Percentiles rank a stretch among this genome's conserved stretches.
Evolutionary conservation across 2,888 invertebrate genomes (phyloP).

Genomic region (Ornithoptera alexandrae): DNA sequence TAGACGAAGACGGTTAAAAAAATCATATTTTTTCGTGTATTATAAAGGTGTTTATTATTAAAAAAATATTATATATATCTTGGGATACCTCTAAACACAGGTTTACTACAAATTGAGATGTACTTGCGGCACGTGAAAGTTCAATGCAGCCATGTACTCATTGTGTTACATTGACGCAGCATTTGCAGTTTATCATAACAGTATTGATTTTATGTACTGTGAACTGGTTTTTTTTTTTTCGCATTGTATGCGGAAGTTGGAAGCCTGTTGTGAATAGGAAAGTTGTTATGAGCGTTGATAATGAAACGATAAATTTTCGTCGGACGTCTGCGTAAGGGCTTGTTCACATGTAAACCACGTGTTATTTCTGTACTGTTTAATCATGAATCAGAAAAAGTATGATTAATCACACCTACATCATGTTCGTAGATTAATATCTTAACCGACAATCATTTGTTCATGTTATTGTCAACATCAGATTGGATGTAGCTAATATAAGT

Average conservation of each 20-base stretch:
- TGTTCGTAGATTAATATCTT: too few species aligned
- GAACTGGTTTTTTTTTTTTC: not conserved
- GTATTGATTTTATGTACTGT: not conserved
- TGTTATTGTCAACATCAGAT: too few species aligned
- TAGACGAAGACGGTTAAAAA: too few species aligned
- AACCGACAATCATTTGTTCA: too few species aligned
- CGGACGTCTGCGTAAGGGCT: not conserved
- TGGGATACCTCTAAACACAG: not conserved
- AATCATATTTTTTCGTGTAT: too few species aligned
- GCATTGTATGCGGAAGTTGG: not conserved
- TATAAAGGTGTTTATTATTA: too few species aligned
- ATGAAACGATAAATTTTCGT: not conserved
- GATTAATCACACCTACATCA: too few species aligned
- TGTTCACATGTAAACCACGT: not conserved
- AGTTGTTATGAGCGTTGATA: not conserved
- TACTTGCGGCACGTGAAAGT: not conserved
- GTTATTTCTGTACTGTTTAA: not conserved
- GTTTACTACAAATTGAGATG: not conserved
- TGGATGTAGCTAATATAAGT: too few species aligned
- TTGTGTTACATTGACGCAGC: not conserved
- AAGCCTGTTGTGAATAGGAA: not conserved
- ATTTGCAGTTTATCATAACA: not conserved
- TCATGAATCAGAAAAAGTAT: not conserved
- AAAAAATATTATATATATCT: too few species aligned
- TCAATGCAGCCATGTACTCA: not conserved